A percentile compares a stretch with the other conserved stretches of the same genome.
These are phyloP conservation scores for Vireo griseus DNA, from an alignment of 2,797 vertebrate species.

Conservation along the genomic window DNA sequence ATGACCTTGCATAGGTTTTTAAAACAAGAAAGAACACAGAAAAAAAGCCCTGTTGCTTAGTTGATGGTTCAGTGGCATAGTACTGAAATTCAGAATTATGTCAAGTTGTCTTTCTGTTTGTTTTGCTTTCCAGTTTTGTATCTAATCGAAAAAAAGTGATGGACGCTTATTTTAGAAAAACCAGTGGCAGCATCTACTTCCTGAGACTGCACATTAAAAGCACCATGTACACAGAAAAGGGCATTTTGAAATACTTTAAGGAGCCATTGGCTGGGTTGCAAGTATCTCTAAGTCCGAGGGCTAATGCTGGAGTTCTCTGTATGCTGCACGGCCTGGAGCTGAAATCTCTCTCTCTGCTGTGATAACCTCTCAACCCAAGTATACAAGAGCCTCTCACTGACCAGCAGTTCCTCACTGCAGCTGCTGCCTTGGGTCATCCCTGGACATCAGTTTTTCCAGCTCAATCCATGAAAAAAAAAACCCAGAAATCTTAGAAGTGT, in stretches of 20 bases:
- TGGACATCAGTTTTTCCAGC: not conserved
- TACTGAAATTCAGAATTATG: not conserved
- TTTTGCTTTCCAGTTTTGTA: not conserved
- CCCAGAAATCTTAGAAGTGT: not conserved
- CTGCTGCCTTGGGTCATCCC: not conserved
- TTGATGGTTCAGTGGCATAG: not conserved
- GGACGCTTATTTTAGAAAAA: not conserved
- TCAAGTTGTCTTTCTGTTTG: not conserved
- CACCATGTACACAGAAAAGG: accelerated
- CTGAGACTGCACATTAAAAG: not conserved
- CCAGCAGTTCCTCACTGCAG: not conserved
- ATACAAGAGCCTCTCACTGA: not conserved
- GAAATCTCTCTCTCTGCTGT: not conserved
- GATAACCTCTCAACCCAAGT: not conserved
- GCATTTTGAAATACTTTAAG: not conserved
- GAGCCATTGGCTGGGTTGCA: not conserved
- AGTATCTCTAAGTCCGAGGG: not conserved
- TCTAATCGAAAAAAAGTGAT: not conserved
- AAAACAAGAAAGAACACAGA: not conserved
- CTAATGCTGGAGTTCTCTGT: not conserved
- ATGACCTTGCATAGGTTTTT: conserved; percentile 20
- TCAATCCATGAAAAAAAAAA: not conserved
- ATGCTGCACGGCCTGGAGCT: not conserved
- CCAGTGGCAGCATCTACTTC: not conserved
- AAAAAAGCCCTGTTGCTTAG: not conserved